Evolutionary conservation across 2,113 vertebrate species (phyloP).

Genomic region (Odontophorus gujanensis): DNA sequence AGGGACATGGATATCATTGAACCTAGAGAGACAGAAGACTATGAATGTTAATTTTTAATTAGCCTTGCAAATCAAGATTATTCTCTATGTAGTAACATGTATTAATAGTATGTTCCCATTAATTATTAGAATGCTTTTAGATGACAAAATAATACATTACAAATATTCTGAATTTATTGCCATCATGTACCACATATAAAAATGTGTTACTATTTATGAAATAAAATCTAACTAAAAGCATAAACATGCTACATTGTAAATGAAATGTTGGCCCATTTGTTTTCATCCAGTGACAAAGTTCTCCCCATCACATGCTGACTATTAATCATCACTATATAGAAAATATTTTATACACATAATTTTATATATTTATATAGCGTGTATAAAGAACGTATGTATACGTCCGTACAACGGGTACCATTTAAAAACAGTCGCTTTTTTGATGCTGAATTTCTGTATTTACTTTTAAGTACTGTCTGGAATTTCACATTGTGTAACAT

Average conservation of each 20-base stretch:
- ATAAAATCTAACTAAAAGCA: not conserved
- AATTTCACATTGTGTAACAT: not conserved
- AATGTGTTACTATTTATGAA: not conserved
- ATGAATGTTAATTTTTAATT: slow-evolving; percentile 68
- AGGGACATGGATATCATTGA: slow-evolving; percentile 99
- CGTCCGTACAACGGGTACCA: accelerated
- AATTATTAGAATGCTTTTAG: not conserved
- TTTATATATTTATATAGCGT: too few relatives aligned
- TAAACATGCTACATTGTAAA: accelerated
- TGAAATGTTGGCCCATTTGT: not conserved
- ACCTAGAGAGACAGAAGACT: slow-evolving; percentile 79
- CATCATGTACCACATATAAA: not conserved
- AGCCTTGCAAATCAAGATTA: slow-evolving; percentile 43
- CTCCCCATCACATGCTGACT: not conserved
- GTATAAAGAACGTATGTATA: not conserved
- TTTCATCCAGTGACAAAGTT: not conserved
- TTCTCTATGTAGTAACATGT: not conserved
- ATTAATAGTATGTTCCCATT: not conserved
- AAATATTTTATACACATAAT: not conserved
- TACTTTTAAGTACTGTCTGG: not conserved
- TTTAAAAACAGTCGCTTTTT: not conserved
- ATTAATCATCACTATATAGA: not conserved
- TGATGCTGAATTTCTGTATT: accelerated
- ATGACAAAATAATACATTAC: not conserved
- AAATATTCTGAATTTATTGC: not conserved